Evolutionary conservation across 1,140 invertebrate genomes (phyloP), one percentile per base, ranked within the genome.

Genomic region (Babylonia areolata): DNA sequence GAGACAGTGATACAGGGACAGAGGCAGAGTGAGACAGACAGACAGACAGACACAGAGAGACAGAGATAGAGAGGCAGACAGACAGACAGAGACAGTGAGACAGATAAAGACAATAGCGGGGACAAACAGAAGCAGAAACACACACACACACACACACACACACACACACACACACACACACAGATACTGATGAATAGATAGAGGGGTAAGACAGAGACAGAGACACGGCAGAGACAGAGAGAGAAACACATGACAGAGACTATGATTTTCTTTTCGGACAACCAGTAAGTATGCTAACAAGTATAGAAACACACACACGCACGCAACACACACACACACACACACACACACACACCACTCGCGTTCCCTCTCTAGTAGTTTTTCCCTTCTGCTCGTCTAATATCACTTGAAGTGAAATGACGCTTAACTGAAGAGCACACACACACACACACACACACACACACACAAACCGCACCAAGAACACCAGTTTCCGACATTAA

Each of bases 21-120:
- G 58, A 69, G 71, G 35, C n/a, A 35, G 71, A 73, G 71, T 11
- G 71, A 73, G 71, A 35, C 3, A 73, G 71, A 73, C n/a, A 73
- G 71, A 69, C n/a, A 73, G 71, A 73, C n/a, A 73, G 71, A 73
- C n/a, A 35, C n/a, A 73, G 71, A 35, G 31, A 35, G 31, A 35
- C 3, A 73, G 71, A 35, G 31, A 35, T 23, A 73, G 71, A 35
- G 71, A 73, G 71, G 17, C 3, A 73, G 71, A 73, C 5, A 46
- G 15, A 46, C n/a, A 73, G 71, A 73, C 3, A 31, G 71, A 35
- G 31, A 35, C n/a, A 35, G 31, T 9, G 71, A 73, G 71, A 35
- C n/a, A 73, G n/a, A 35, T 23, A 73, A 1, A 73, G 71, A 73
- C 31, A 51, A 0, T 12, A 17, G 17, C 11, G 17, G 1, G 17